Conservation (phyloP, 2,113 vertebrate species). For the Pagrus major region DNA sequence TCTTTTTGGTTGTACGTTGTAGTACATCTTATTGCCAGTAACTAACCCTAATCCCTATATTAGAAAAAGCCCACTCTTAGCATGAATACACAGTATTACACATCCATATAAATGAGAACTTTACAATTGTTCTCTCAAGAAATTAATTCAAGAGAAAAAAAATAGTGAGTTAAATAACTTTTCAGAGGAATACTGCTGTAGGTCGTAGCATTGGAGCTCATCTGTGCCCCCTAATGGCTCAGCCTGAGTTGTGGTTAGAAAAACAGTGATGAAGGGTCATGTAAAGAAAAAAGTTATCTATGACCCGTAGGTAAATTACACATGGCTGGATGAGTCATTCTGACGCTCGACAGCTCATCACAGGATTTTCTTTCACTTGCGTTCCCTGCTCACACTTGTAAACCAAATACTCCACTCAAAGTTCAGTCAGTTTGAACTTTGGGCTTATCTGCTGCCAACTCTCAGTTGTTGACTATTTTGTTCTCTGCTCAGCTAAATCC, state of each 20-base stretch:
- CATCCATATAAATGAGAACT: background rate
- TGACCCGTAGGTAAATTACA: background rate
- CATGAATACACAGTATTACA: background rate
- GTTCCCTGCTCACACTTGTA: background rate
- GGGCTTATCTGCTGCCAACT: background rate
- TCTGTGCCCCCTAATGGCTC: conserved; percentile 13
- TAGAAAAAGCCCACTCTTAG: background rate
- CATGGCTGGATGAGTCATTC: conserved; percentile 40
- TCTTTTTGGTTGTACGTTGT: background rate
- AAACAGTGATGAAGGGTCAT: background rate
- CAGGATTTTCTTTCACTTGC: conserved; percentile 31
- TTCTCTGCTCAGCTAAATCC: background rate
- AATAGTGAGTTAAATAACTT: background rate
- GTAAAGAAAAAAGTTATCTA: background rate
- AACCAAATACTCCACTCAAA: conserved; percentile 19
- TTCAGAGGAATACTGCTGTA: background rate
- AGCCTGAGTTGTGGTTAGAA: background rate
- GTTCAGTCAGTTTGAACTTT: conserved; percentile 40
- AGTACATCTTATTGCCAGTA: background rate
- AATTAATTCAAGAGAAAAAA: background rate
- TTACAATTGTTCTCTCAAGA: background rate
- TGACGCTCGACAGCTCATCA: conserved; percentile 1
- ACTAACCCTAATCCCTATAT: too few relatives aligned
- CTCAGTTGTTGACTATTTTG: background rate
- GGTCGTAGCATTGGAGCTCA: background rate